phyloP scores from a whole-genome alignment of 2,113 vertebrate species.

The Ciconia stormi region DNA sequence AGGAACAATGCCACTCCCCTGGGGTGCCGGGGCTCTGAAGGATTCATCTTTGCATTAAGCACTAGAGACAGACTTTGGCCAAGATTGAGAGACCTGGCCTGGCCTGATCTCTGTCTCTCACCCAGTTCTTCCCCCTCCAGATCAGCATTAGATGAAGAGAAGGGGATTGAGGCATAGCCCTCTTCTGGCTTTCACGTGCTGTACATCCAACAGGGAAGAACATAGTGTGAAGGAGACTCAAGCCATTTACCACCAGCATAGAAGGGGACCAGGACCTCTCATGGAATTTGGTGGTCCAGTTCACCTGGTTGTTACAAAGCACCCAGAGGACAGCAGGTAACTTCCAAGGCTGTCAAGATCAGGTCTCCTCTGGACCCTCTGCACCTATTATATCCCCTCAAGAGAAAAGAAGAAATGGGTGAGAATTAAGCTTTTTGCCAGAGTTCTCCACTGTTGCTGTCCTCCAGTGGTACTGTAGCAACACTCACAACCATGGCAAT shows the following conservation, averaged over 20 bases:
- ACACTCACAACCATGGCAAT: background rate
- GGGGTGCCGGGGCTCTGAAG: fast-evolving
- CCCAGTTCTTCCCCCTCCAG: background rate
- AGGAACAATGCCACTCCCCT: background rate
- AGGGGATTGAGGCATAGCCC: too few species aligned
- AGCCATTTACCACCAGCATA: too few species aligned
- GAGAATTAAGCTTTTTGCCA: background rate
- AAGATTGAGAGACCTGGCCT: background rate
- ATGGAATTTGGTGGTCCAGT: background rate
- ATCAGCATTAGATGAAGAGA: background rate
- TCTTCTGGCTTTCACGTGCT: background rate
- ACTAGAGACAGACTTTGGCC: background rate
- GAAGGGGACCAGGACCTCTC: background rate
- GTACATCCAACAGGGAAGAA: background rate
- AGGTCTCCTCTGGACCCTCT: background rate
- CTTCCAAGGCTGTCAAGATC: fast-evolving
- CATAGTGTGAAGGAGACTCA: background rate
- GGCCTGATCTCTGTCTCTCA: background rate
- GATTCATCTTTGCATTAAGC: background rate
- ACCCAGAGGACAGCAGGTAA: background rate
- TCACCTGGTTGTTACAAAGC: background rate
- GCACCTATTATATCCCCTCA: background rate
- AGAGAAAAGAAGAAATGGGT: background rate
- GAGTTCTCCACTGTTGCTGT: background rate
- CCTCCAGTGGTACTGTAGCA: background rate